Percentiles rank a stretch among this genome's conserved stretches.
phyloP scores from a whole-genome alignment of 2,888 invertebrate species.

The Torymus auratus region DNA sequence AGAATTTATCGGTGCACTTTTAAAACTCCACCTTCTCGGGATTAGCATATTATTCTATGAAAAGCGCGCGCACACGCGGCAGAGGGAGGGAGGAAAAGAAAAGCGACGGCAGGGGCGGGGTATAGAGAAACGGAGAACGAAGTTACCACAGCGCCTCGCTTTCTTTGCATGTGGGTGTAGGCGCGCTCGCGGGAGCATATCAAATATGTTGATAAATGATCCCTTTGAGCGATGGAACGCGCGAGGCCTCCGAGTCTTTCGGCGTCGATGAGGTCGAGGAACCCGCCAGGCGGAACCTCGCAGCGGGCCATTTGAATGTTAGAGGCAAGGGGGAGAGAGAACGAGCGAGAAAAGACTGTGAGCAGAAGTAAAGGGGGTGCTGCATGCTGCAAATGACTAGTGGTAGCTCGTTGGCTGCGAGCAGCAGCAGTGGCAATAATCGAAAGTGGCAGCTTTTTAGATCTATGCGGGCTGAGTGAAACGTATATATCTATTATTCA shows the following conservation, averaged over 20 bases:
- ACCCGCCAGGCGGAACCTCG: slow-evolving; percentile 61
- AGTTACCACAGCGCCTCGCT: slow-evolving; percentile 54
- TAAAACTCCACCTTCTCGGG: slow-evolving; percentile 75
- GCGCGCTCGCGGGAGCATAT: slow-evolving; percentile 69
- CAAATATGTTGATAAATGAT: slow-evolving; percentile 77
- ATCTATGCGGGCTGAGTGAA: background rate
- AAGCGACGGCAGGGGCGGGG: slow-evolving; percentile 61
- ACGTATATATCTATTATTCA: slow-evolving; percentile 43
- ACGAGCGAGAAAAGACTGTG: background rate
- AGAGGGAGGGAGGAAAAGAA: slow-evolving; percentile 35
- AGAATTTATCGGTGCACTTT: slow-evolving; percentile 76
- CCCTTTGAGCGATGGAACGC: slow-evolving; percentile 74
- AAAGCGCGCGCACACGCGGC: slow-evolving; percentile 57
- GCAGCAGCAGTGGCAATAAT: slow-evolving; percentile 31
- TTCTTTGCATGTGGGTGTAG: slow-evolving; percentile 54
- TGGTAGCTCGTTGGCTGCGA: background rate
- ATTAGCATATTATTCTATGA: slow-evolving; percentile 77
- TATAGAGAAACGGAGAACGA: slow-evolving; percentile 58
- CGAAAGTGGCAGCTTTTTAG: slow-evolving; percentile 46
- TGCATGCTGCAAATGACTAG: slow-evolving; percentile 29
- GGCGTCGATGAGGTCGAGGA: slow-evolving; percentile 64
- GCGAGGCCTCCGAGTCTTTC: slow-evolving; percentile 25
- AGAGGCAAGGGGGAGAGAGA: slow-evolving; percentile 65
- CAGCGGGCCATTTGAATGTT: slow-evolving; percentile 71
- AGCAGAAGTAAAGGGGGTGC: background rate